A percentile compares a stretch with the other conserved stretches of the same genome.
phyloP scores from a whole-genome alignment of 64 coral and sea anemone genomes.

The Catalaphyllia jardinei region DNA sequence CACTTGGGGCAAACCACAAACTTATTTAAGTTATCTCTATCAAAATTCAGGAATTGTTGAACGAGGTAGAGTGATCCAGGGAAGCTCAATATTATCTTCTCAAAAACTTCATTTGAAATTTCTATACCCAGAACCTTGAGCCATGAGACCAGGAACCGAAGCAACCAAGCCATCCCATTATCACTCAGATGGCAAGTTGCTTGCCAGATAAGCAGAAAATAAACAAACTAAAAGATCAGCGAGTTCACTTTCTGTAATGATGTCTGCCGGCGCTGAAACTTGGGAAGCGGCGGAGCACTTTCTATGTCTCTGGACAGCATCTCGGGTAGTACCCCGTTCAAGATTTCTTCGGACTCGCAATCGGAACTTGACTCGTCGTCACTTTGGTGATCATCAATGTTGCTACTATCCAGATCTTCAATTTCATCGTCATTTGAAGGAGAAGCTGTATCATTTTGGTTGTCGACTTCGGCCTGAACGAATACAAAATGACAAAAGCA shows the following conservation, averaged over 20 bases:
- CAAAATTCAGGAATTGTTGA: constrained; percentile 52
- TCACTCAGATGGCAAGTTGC: constrained; percentile 62
- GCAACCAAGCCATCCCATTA: constrained; percentile 64
- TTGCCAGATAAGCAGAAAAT: constrained; percentile 77
- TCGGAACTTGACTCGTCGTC: neutral
- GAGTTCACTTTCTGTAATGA: constrained; percentile 49
- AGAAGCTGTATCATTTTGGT: no score
- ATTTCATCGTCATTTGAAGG: no score
- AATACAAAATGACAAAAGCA: no score
- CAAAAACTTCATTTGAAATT: neutral
- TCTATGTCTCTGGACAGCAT: constrained; percentile 30
- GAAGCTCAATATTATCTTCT: constrained; percentile 26
- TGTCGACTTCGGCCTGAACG: no score
- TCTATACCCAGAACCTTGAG: constrained; percentile 60
- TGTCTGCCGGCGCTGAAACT: neutral
- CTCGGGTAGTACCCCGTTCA: constrained; percentile 51
- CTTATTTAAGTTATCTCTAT: constrained; percentile 76
- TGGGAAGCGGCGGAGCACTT: constrained; percentile 19
- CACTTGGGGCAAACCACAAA: constrained; percentile 81
- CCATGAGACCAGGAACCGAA: constrained; percentile 52
- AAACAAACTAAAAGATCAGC: constrained; percentile 65
- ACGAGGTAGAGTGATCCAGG: constrained; percentile 55
- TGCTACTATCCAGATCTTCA: neutral
- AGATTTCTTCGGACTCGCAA: constrained; percentile 15
- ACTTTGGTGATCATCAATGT: neutral